Evolutionary conservation across 2,888 invertebrate species (phyloP).

Genomic region (Drosophila pegasa): DNA sequence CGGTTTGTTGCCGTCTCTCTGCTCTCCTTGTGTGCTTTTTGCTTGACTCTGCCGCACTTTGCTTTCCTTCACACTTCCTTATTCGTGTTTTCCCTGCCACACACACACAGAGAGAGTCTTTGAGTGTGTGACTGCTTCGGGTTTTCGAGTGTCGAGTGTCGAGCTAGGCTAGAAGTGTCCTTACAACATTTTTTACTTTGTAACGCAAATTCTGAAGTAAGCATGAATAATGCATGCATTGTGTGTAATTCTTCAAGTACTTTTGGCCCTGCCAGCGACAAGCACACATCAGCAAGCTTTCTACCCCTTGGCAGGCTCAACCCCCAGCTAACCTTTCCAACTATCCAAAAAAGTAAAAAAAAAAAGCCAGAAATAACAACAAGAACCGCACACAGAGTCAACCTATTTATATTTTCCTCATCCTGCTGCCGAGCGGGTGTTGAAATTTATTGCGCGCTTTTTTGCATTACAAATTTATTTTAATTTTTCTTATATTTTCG

Average conservation of each 20-base stretch:
- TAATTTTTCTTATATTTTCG: conserved; percentile 53
- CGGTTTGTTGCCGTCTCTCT: conserved; percentile 26
- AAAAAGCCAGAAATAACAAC: conserved; percentile 6
- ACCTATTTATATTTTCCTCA: conserved; percentile 67
- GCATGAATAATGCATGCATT: conserved; percentile 79
- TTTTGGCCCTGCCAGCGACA: conserved; percentile 74
- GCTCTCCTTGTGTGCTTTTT: conserved; percentile 32
- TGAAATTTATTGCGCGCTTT: conserved; percentile 69
- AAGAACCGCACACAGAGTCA: conserved; percentile 45
- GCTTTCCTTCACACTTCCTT: conserved; percentile 64
- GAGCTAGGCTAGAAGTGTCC: conserved; percentile 71
- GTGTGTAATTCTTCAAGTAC: conserved; percentile 79
- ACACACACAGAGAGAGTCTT: conserved; percentile 14
- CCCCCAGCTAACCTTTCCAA: conserved; percentile 2
- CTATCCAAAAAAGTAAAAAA: not conserved
- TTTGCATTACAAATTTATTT: conserved; percentile 78
- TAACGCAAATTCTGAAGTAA: conserved; percentile 80
- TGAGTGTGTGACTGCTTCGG: conserved; percentile 15
- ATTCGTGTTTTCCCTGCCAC: conserved; percentile 47
- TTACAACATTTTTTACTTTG: conserved; percentile 77
- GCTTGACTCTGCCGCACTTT: conserved; percentile 40
- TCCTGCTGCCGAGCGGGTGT: conserved; percentile 40
- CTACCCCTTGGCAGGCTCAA: not conserved
- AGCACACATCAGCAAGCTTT: conserved; percentile 61
- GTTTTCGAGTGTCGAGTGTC: conserved; percentile 18